Base-by-base conservation (phyloP, 2,888 invertebrate genomes). In the Andrena fulva region DNA sequence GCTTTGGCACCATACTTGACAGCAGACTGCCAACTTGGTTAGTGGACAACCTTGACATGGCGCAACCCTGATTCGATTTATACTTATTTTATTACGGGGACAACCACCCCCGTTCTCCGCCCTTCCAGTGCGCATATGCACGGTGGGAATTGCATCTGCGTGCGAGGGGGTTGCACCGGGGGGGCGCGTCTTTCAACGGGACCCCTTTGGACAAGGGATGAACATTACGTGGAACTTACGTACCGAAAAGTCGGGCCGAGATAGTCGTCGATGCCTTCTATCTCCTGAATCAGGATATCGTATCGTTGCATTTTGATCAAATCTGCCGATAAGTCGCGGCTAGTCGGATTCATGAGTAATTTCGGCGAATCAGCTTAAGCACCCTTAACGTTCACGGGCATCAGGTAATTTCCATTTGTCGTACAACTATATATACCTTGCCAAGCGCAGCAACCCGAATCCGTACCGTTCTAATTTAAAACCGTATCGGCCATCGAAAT, bases 191-290 rank as follows among this genome's bases (percentile, higher is more conserved):
- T 85, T 92, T 91, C 77, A 52, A 90, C 59, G 62, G 66, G 42
- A 52, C 24, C 56, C 42, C 4, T 24, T 24, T 8, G 1, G 1
- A 31, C 8, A 48, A 63, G n/a, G 1, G 20, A 4, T 29, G 29
- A 64, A 42, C 6, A 3, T 69, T 27, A 0, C 16, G 16, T 63
- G n/a, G 29, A 66, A 33, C 50, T 48, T 80, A 87, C 90, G 87
- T 93, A 98, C 94, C 98, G 96, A 94, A 98, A 98, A 2, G 98
- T 98, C 70, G 98, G 98, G 0, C 98, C 98, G 96, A 98, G 97
- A 91, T 98, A 98, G 93, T 98, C 98, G 91, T 98, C 98, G 80
- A 98, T 97, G 2, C 98, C 97, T 94, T 98, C 98, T 87, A 98
- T 98, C 94, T 98, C 97, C 95, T 97, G 95, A 60, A 96, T 94